Conservation (phyloP, 2,113 vertebrate genomes). For the Ariopsis seemanni region DNA sequence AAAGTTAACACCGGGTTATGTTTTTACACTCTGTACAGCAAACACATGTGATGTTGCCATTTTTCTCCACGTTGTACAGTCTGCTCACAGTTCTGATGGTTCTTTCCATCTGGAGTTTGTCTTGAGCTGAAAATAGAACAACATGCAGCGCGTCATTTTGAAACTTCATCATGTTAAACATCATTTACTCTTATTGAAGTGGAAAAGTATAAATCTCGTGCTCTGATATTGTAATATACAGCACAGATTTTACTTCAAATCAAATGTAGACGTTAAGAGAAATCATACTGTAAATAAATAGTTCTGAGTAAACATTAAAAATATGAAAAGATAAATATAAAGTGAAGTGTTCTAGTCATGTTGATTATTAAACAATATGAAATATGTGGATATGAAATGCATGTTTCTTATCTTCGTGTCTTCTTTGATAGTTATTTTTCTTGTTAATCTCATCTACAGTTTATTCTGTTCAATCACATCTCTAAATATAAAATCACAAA, state of each 20-base stretch:
- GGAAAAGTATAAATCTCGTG: neutral
- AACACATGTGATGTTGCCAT: neutral
- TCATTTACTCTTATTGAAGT: neutral
- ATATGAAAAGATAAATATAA: neutral
- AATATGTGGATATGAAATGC: too few species aligned
- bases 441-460: neutral
- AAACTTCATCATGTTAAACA: neutral
- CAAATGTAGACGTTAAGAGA: too few species aligned
- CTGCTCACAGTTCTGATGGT: neutral
- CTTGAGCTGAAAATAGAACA: neutral
- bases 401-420: too few species aligned
- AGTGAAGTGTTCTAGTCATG: neutral
- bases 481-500: neutral
- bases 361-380: too few species aligned
- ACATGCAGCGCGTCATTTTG: neutral
- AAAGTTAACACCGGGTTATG: too few species aligned
- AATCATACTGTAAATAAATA: neutral
- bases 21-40: too few species aligned
- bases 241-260: too few species aligned
- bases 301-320: neutral
- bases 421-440: too few species aligned
- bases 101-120: neutral
- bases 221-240: neutral
- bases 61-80: too few species aligned
- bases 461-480: neutral